Conservation (phyloP, 2,888 invertebrate genomes). For the Macaria notata region DNA sequence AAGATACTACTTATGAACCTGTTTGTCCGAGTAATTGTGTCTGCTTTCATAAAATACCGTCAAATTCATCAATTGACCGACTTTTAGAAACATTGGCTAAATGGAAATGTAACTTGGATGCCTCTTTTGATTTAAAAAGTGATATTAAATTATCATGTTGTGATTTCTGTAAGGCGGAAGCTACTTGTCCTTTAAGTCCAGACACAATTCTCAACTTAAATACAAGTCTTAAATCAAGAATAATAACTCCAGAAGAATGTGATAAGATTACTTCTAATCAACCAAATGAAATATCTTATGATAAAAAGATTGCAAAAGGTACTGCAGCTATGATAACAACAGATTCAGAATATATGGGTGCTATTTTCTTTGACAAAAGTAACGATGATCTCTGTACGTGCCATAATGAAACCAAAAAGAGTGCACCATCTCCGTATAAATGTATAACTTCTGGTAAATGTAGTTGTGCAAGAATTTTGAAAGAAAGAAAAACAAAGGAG, state of each 20-base stretch:
- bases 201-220: conserved; percentile 5
- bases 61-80: conserved; percentile 63
- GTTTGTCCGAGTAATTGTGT: conserved; percentile 47
- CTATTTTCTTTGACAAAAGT: conserved; percentile 63
- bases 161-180: not conserved
- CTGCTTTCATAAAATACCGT: conserved; percentile 67
- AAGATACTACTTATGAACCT: conserved; percentile 23
- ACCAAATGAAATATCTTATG: not conserved
- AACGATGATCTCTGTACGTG: conserved; percentile 50
- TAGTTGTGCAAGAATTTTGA: conserved; percentile 35
- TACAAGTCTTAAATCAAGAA: conserved; percentile 5
- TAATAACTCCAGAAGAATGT: conserved; percentile 3
- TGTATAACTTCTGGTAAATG: conserved; percentile 42
- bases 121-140: conserved; percentile 7
- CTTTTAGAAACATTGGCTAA: conserved; percentile 55
- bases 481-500: not conserved
- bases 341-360: conserved; percentile 62
- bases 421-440: conserved; percentile 30
- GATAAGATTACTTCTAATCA: not conserved
- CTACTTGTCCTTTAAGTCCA: not conserved
- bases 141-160: not conserved
- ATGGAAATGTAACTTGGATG: conserved; percentile 47
- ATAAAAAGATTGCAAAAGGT: not conserved
- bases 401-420: conserved; percentile 16
- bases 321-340: conserved; percentile 33